A percentile compares a stretch with the other conserved stretches of the same genome.
Evolutionary conservation across 2,888 invertebrate species (phyloP).

Genomic region (Gasteruption jaculator): DNA sequence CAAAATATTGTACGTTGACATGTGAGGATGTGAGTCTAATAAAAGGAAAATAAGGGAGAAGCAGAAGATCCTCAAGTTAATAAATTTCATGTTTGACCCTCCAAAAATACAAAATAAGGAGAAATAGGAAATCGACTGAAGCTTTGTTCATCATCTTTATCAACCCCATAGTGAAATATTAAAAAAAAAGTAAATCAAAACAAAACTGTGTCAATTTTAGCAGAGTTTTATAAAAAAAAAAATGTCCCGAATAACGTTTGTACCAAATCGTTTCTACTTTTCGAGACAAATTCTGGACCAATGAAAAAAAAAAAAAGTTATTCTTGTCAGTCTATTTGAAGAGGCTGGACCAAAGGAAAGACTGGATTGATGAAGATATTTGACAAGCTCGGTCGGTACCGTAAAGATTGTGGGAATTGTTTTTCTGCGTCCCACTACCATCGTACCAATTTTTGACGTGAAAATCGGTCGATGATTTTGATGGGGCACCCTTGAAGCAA

Average conservation of each 20-base stretch:
- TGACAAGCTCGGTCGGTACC: constrained; percentile 35
- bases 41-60: no score
- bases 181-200: neutral
- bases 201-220: constrained; percentile 14
- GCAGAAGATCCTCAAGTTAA: no score
- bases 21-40: constrained; percentile 47
- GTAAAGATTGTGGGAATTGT: constrained; percentile 48
- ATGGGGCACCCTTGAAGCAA: constrained; percentile 42
- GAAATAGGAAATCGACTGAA: no score
- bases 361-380: no score
- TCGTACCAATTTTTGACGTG: constrained; percentile 33
- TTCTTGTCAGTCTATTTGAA: no score
- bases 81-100: no score
- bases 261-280: constrained; percentile 12
- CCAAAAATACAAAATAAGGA: no score
- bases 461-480: no score
- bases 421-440: constrained; percentile 47
- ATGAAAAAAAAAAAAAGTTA: no score
- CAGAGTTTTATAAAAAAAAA: neutral
- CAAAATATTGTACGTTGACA: constrained; percentile 37
- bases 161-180: neutral
- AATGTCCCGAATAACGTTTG: constrained; percentile 15
- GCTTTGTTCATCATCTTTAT: no score
- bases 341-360: constrained; percentile 16
- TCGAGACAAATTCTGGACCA: no score